Percentiles rank a stretch among this genome's conserved stretches.
phyloP scores from a whole-genome alignment of 2,888 invertebrate genomes.

The Poecilobothrus nobilitatus region DNA sequence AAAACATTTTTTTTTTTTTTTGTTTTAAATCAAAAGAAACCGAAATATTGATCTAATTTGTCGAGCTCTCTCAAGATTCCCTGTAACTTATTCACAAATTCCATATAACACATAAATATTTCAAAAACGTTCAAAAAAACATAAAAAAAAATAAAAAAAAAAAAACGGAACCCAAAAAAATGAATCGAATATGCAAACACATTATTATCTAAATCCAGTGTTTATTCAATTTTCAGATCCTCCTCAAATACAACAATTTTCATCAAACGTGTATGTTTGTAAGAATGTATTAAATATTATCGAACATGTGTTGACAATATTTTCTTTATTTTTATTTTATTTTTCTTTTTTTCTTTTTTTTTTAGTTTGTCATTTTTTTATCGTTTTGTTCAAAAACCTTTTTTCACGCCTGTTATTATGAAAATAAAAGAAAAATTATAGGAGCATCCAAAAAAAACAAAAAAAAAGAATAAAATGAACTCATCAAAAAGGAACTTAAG shows the following conservation, averaged over 20 bases:
- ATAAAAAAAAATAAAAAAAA: neutral
- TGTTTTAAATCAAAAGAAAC: conserved; percentile 19
- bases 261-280: too few species aligned
- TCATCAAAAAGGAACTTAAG: too few species aligned
- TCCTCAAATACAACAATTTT: too few species aligned
- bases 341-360: too few species aligned
- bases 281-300: neutral
- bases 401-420: neutral
- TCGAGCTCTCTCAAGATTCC: conserved; percentile 22
- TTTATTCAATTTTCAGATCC: neutral
- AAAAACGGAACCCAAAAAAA: neutral
- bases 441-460: neutral
- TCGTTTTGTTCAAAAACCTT: neutral
- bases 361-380: too few species aligned
- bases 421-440: neutral
- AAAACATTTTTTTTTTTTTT: too few species aligned
- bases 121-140: neutral
- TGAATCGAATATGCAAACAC: neutral
- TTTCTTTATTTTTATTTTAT: neutral
- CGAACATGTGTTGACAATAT: conserved; percentile 12
- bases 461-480: too few species aligned
- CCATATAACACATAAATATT: conserved; percentile 16
- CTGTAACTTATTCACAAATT: conserved; percentile 30
- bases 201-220: neutral
- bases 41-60: conserved; percentile 25